phyloP scores from a whole-genome alignment of 2,797 vertebrate species.

The Sphenopsis melanotis region DNA sequence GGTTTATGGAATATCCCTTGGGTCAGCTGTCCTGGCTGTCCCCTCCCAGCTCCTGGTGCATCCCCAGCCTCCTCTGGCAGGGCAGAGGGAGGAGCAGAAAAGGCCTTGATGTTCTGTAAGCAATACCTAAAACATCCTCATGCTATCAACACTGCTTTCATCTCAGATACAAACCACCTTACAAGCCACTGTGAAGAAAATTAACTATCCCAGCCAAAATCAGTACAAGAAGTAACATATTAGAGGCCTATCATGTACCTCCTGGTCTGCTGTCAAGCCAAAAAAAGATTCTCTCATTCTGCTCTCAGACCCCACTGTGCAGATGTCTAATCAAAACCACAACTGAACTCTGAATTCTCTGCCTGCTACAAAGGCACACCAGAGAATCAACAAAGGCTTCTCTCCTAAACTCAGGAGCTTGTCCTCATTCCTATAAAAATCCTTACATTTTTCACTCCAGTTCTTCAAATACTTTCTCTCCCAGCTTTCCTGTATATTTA shows the following conservation, averaged over 20 bases:
- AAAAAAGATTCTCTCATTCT: background rate
- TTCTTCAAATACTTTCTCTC: background rate
- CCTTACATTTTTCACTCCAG: background rate
- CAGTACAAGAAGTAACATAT: background rate
- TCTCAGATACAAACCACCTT: background rate
- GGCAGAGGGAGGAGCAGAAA: background rate
- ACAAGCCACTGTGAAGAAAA: background rate
- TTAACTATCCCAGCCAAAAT: background rate
- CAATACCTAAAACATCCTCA: background rate
- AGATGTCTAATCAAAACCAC: background rate
- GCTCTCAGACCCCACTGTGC: background rate
- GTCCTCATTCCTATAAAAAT: background rate
- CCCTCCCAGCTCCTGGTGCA: background rate
- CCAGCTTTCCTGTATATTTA: background rate
- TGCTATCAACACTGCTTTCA: background rate
- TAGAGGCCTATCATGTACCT: background rate
- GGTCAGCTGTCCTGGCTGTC: background rate
- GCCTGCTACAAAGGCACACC: background rate
- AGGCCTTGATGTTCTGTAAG: background rate
- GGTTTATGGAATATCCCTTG: background rate
- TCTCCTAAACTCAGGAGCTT: background rate
- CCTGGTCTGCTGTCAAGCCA: background rate
- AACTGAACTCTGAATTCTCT: background rate
- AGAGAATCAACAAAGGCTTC: background rate
- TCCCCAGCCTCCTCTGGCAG: background rate